Evolutionary conservation across 2,888 invertebrate species (phyloP), one percentile per base, ranked within the genome.

Genomic region (Netelia fuscicornis): DNA sequence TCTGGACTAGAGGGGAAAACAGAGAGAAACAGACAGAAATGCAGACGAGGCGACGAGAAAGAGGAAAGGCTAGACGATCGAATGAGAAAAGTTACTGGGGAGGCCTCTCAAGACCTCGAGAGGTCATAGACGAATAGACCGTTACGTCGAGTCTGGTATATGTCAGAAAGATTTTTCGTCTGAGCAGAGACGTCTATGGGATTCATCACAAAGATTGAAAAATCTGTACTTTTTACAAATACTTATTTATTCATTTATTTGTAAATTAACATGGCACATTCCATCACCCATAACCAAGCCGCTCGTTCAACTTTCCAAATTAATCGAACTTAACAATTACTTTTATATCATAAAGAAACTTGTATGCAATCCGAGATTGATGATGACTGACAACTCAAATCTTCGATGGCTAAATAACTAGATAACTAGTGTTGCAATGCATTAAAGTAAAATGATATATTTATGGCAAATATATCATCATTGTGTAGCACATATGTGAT

Each of bases 61-160:
- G 37, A 76, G 56, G 42, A 25, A 56, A 56, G 65, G 76, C 65
- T 56, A 76, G 58, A 76, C 65, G 54, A 65, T 65, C 56, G 52
- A 13, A 67, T 30, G 48, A 48, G 48, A 48, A 48, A 48, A 48
- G 48, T 48, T 48, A 48, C 13, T 2, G 1, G 48, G 13, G 48
- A 48, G 48, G 75, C 10, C 48, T 13, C 10, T 48, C 10, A 48
- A 48, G 44, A 11, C 2, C 44, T 48, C 44, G 44, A 48, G 48
- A 13, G 13, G 11, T 48, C 48, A 13, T 48, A 10, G 13, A 11
- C 13, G 13, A 11, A 0, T 48, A 48, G 10, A 48, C 48, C 48
- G 30, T 30, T 48, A 48, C 30, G 48, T 67, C 20, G 23, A n/a
- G 20, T 76, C 76, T 56, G 56, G 20, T 42, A 76, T 54, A 48